These are phyloP conservation scores for Mirounga angustirostris DNA, from an alignment of 2,113 vertebrate genomes.

Conservation along the genomic window DNA sequence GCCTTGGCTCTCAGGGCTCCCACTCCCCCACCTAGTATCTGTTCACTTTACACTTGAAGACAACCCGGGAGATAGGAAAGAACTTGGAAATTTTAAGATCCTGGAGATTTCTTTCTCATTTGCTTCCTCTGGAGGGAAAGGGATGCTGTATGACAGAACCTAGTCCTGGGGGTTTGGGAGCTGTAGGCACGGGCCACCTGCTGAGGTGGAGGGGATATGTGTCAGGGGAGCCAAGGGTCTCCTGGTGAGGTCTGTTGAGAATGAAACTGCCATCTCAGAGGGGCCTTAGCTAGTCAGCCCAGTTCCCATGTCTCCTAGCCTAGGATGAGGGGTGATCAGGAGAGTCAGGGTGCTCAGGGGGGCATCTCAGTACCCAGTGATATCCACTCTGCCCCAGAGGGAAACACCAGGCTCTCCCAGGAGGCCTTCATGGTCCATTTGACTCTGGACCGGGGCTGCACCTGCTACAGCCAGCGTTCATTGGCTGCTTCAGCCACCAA, in stretches of 20 bases:
- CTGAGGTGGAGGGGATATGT: no score
- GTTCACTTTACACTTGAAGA: neutral
- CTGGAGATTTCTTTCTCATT: neutral
- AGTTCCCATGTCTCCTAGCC: neutral
- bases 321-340: neutral
- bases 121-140: neutral
- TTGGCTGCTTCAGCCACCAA: neutral
- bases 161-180: neutral
- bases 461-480: neutral
- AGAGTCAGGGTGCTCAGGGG: neutral
- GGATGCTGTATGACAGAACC: neutral
- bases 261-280: neutral
- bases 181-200: neutral
- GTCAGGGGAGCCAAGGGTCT: neutral
- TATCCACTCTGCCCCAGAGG: neutral
- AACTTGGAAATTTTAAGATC: neutral
- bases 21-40: neutral
- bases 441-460: neutral
- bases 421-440: neutral
- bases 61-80: neutral
- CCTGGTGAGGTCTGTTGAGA: neutral
- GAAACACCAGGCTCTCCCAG: neutral
- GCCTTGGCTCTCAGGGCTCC: neutral
- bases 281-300: neutral
- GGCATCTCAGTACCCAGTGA: neutral